These are phyloP conservation scores for Fabriciana adippe DNA, from an alignment of 2,888 invertebrate species.

Conservation along the genomic window DNA sequence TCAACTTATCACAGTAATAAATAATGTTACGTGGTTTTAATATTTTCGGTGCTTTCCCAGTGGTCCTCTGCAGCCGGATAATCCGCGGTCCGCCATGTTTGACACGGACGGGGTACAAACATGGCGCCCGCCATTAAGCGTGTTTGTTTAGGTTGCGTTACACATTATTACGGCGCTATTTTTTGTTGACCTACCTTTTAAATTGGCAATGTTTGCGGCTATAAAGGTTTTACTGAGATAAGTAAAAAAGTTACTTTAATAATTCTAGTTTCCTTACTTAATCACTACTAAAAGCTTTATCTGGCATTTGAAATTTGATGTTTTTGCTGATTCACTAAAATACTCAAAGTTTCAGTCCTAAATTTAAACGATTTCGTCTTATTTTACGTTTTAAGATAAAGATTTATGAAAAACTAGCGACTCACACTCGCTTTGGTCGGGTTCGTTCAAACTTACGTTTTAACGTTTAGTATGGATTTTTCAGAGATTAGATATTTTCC, in stretches of 20 bases:
- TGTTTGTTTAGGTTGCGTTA: slow-evolving; percentile 74
- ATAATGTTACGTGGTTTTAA: slow-evolving; percentile 21
- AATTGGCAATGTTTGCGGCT: slow-evolving; percentile 38
- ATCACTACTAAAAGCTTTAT: not conserved
- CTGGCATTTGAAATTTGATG: not conserved
- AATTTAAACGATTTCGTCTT: no score
- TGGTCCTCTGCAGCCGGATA: slow-evolving; percentile 54
- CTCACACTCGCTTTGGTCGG: no score
- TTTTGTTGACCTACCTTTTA: slow-evolving; percentile 47
- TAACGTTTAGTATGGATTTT: no score
- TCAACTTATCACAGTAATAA: not conserved
- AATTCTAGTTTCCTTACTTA: not conserved
- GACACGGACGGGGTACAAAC: slow-evolving; percentile 66
- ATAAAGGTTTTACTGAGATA: slow-evolving; percentile 27
- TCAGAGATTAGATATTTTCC: no score
- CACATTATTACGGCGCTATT: slow-evolving; percentile 67
- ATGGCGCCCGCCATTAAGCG: slow-evolving; percentile 61
- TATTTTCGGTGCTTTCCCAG: slow-evolving; percentile 38
- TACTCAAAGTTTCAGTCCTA: no score
- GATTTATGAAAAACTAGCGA: no score
- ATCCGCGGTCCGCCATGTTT: slow-evolving; percentile 66
- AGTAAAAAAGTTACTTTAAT: slow-evolving; percentile 21
- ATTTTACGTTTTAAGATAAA: no score
- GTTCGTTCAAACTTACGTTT: no score
- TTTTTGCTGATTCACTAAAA: not conserved